Percentiles rank a stretch among this genome's conserved stretches.
These are phyloP conservation scores for Tridacna gigas DNA, from an alignment of 2,888 invertebrate genomes.

Conservation along the genomic window DNA sequence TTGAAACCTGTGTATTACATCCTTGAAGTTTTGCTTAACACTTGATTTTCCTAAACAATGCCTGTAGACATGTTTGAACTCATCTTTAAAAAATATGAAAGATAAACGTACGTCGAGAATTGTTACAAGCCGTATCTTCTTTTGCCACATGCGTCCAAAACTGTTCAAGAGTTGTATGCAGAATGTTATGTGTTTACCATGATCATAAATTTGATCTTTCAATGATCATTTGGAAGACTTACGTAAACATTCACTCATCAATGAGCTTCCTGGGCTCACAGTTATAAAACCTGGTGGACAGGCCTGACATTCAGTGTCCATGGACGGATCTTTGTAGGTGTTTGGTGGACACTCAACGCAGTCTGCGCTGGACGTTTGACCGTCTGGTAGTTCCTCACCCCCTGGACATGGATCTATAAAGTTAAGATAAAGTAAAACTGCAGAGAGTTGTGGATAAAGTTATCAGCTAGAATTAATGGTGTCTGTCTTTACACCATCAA, in stretches of 20 bases:
- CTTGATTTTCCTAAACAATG: no score
- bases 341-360: constrained; percentile 26
- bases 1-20: no score
- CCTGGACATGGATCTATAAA: constrained; percentile 26
- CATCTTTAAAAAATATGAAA: no score
- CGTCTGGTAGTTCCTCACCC: constrained; percentile 29
- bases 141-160: no score
- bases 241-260: constrained; percentile 18
- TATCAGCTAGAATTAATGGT: not conserved
- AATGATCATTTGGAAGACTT: not conserved
- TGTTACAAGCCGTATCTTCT: no score
- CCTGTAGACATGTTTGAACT: no score
- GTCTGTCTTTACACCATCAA: not conserved
- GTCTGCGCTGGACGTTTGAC: constrained; percentile 19
- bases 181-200: no score
- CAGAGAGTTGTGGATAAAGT: not conserved
- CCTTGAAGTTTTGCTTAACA: no score
- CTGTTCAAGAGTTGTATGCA: no score
- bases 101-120: no score
- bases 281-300: constrained; percentile 17
- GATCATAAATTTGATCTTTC: no score
- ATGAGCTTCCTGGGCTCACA: not conserved
- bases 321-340: constrained; percentile 21
- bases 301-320: constrained; percentile 19
- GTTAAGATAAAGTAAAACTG: not conserved